Evolutionary conservation across 2,888 invertebrate genomes (phyloP).

Genomic region (Magallana nippona): DNA sequence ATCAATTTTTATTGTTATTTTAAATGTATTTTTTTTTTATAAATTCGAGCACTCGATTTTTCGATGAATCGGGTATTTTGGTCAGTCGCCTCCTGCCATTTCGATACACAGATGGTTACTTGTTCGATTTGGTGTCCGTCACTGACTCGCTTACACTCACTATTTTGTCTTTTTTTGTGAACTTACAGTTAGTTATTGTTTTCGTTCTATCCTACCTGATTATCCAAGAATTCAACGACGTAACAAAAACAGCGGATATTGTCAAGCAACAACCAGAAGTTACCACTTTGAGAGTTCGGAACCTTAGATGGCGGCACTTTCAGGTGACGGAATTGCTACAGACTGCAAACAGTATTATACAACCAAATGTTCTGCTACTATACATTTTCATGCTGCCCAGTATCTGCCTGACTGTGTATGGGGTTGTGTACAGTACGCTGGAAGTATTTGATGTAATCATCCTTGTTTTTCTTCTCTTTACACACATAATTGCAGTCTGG

Average conservation of each 20-base stretch:
- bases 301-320: neutral
- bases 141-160: neutral
- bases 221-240: neutral
- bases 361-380: neutral
- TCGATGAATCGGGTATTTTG: neutral
- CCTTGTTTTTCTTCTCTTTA: neutral
- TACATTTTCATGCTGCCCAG: neutral
- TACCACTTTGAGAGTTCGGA: neutral
- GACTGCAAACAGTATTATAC: neutral
- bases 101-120: neutral
- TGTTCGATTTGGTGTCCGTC: neutral
- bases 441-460: neutral
- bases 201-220: neutral
- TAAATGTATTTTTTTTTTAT: neutral
- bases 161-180: neutral
- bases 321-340: neutral
- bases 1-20: neutral
- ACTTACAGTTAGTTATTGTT: neutral
- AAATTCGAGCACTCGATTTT: neutral
- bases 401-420: conserved; percentile 1
- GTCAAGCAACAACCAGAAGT: neutral
- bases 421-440: neutral
- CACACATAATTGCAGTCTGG: neutral
- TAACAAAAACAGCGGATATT: neutral
- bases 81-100: conserved; percentile 1